Evolutionary conservation across 1,140 invertebrate species (phyloP), one percentile per base, ranked within the genome.

Genomic region (Agrypnia vestita): DNA sequence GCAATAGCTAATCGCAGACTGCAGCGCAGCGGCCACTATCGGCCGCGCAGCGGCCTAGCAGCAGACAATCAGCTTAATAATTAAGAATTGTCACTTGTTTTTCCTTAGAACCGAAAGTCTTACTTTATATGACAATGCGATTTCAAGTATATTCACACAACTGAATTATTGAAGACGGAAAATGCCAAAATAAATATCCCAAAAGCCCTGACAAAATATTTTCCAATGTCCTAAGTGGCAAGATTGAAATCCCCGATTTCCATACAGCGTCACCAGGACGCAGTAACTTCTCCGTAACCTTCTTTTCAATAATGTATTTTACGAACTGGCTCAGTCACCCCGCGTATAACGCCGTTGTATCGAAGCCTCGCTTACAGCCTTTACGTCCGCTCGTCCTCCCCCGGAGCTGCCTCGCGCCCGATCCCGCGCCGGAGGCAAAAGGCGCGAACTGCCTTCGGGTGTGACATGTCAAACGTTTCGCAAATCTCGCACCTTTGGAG

Each of bases 281-380:
- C 19, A 21, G 44, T 72, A 72, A 51, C 47, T 72, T 72, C 19
- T 53, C 69, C 3, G 25, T n/a, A 35, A 55, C 71, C 11, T 55
- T 73, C 71, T 43, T 73, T 73, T 73, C 71, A 73, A 73, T 73
- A 73, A 73, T 43, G 49, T 73, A 53, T 73, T 73, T 73, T 73
- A 73, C 71, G 71, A 73, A 73, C 71, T 73, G 25, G 51, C 19
- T 44, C n/a, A 61, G 19, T 11, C 12, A 12, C 35, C 35, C 43
- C 64, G 59, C 17, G 17, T 55, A 55, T 15, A 55, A 55, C 53
- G 53, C 53, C 53, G n/a, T 61, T 61, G 59, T 61, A 61, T 61
- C 59, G 59, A 61, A 17, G 21, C 21, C 59, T 61, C 8, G 8
- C 49, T 51, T 61, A 61, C 59, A 61, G 21, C 59, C 11, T 61